Evolutionary conservation across 2,113 vertebrate genomes (phyloP).

Genomic region (Strix uralensis): DNA sequence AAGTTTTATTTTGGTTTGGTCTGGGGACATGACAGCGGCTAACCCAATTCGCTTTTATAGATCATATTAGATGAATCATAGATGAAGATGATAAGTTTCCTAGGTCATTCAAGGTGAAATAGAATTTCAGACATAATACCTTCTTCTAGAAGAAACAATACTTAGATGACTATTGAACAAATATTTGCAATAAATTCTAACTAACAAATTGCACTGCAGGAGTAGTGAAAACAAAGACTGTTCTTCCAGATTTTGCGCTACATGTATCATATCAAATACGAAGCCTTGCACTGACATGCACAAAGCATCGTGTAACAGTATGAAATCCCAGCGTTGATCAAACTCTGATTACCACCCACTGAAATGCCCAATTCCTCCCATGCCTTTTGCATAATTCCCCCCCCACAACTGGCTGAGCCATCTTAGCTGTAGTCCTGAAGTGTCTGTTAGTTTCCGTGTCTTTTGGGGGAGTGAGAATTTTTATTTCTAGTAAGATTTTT

Average conservation of each 20-base stretch:
- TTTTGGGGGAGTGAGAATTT: background rate
- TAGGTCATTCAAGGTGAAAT: background rate
- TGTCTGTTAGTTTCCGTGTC: background rate
- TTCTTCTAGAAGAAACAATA: background rate
- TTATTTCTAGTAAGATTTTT: background rate
- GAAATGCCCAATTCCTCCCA: background rate
- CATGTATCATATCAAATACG: background rate
- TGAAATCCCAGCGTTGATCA: background rate
- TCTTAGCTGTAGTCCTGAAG: background rate
- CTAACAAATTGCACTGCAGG: background rate
- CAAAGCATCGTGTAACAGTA: background rate
- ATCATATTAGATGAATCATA: background rate
- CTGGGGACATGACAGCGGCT: background rate
- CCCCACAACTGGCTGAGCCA: background rate
- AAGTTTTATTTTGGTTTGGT: background rate
- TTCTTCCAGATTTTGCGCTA: background rate
- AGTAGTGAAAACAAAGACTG: background rate
- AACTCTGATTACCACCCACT: background rate
- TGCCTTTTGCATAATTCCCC: background rate
- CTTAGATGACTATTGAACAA: background rate
- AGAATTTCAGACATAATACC: background rate
- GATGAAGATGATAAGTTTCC: background rate
- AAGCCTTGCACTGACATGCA: background rate
- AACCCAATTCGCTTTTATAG: background rate
- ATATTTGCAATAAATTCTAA: background rate